phyloP scores from a whole-genome alignment of 2,888 invertebrate species.

The Parnassius orleans region DNA sequence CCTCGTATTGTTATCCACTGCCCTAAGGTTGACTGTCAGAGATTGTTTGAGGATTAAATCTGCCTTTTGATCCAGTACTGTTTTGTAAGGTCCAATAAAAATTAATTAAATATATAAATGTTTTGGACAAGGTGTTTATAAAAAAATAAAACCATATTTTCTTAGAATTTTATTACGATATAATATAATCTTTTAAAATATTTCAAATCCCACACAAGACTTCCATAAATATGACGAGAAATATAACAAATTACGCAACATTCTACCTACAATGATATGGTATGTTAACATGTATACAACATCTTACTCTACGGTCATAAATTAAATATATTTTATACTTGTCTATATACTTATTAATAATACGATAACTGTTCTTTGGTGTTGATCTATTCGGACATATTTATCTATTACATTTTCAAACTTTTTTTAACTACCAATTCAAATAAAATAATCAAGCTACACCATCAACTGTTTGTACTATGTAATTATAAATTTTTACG shows the following conservation, averaged over 20 bases:
- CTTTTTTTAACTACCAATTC: not conserved
- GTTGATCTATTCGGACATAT: constrained; percentile 19
- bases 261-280: constrained; percentile 54
- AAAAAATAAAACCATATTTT: constrained; percentile 15
- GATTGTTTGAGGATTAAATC: too few relatives aligned
- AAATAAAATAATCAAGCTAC: not conserved
- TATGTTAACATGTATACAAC: constrained; percentile 40
- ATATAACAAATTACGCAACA: constrained; percentile 40
- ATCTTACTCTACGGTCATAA: constrained; percentile 12
- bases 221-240: constrained; percentile 45
- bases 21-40: too few relatives aligned
- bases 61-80: too few relatives aligned
- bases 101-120: not conserved
- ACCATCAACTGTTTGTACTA: constrained; percentile 15
- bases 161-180: constrained; percentile 59
- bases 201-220: constrained; percentile 49
- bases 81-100: too few relatives aligned
- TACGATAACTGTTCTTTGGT: constrained; percentile 19
- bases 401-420: not conserved
- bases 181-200: constrained; percentile 44
- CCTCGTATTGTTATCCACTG: too few relatives aligned
- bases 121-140: not conserved
- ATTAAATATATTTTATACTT: constrained; percentile 2
- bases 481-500: constrained; percentile 3
- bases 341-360: constrained; percentile 15